Evolutionary conservation across 2,113 vertebrate genomes (phyloP).

Genomic region (Lasiurus cinereus): DNA sequence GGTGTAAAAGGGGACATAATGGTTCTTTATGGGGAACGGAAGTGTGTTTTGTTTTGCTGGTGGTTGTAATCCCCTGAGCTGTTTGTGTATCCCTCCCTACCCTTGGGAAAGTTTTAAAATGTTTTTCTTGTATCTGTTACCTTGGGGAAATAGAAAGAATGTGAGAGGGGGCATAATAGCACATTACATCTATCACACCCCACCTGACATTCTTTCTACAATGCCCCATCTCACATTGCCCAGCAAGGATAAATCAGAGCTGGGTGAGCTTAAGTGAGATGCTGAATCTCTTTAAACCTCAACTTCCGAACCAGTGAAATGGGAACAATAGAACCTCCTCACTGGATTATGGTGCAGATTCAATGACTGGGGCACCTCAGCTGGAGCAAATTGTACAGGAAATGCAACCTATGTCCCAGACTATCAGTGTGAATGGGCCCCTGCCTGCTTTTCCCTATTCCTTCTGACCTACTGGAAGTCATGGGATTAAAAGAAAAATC

Average conservation of each 20-base stretch:
- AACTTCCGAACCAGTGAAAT: background rate
- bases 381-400: rapidly evolving
- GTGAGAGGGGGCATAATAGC: background rate
- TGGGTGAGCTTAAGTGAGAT: background rate
- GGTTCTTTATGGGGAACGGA: background rate
- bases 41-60: background rate
- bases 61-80: background rate
- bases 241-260: background rate
- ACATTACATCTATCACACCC: background rate
- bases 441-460: background rate
- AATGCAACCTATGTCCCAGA: background rate
- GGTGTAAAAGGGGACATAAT: background rate
- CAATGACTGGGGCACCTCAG: no score
- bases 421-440: rapidly evolving
- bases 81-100: background rate
- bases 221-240: background rate
- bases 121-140: background rate
- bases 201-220: background rate
- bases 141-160: background rate
- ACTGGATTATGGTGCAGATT: background rate
- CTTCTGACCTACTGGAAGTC: constrained; percentile 10
- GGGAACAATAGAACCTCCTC: background rate
- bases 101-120: background rate
- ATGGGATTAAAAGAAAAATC: constrained; percentile 70
- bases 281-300: background rate